phyloP scores from a whole-genome alignment of 2,113 vertebrate genomes.

The Platichthys stellatus region DNA sequence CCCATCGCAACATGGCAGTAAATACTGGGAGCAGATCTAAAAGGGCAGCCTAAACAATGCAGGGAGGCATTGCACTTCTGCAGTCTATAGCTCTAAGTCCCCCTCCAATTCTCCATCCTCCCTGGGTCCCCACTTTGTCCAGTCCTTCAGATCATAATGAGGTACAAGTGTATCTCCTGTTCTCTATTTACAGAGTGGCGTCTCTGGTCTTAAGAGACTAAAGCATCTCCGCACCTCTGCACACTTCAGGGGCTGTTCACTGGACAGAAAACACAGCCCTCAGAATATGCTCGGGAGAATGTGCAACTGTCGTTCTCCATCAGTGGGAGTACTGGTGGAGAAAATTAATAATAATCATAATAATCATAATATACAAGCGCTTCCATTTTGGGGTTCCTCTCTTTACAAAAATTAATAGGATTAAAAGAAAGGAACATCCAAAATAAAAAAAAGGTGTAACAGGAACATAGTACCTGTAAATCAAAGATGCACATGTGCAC shows the following conservation, averaged over 20 bases:
- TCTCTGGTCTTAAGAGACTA: constrained; percentile 65
- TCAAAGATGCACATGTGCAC: constrained; percentile 82
- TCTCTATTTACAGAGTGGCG: constrained; percentile 65
- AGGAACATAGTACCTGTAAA: constrained; percentile 80
- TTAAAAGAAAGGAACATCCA: constrained; percentile 66
- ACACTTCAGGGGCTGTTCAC: constrained; percentile 63
- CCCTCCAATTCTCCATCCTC: constrained; percentile 36
- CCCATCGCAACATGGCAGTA: constrained; percentile 64
- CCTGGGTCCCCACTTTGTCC: constrained; percentile 45
- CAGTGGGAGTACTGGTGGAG: constrained; percentile 80
- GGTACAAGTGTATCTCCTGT: constrained; percentile 58
- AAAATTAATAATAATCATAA: constrained; percentile 64
- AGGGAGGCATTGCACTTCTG: constrained; percentile 69
- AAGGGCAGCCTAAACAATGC: constrained; percentile 77
- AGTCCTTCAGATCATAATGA: constrained; percentile 58
- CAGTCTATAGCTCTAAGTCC: constrained; percentile 71
- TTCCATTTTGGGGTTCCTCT: constrained; percentile 77
- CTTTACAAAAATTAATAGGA: constrained; percentile 79
- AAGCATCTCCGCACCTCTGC: constrained; percentile 54
- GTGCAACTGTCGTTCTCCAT: constrained; percentile 81
- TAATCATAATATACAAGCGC: constrained; percentile 76
- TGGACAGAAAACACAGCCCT: constrained; percentile 80
- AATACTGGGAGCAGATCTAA: constrained; percentile 71
- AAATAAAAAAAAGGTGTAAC: constrained; percentile 60
- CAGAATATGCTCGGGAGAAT: constrained; percentile 83